phyloP scores from a whole-genome alignment of 1,140 invertebrate genomes.

The Phenacoccus solenopsis region DNA sequence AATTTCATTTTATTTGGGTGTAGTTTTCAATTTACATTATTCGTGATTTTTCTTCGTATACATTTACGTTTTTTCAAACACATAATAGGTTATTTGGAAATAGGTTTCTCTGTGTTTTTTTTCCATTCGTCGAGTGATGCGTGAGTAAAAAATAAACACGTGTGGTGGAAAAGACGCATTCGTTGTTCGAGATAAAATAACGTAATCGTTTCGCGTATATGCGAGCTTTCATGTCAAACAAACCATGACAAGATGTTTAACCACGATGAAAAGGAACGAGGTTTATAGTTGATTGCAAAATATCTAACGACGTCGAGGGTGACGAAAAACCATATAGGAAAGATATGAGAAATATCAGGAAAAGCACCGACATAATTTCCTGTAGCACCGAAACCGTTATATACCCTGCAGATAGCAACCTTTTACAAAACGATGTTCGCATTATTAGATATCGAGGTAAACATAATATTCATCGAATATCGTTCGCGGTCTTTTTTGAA shows the following conservation, averaged over 20 bases:
- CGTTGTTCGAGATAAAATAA: conserved; percentile 10
- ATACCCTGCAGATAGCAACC: conserved; percentile 8
- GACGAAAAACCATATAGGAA: conserved; percentile 12
- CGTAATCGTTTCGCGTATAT: conserved; percentile 7
- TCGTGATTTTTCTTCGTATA: too few relatives aligned
- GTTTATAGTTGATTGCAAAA: conserved; percentile 16
- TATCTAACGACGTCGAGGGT: conserved; percentile 14
- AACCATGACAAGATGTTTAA: conserved; percentile 18
- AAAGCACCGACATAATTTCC: conserved; percentile 16
- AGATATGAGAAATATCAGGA: conserved; percentile 11
- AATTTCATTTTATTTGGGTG: too few relatives aligned
- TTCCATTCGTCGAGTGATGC: too few relatives aligned
- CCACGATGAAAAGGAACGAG: conserved; percentile 10
- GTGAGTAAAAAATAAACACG: background rate
- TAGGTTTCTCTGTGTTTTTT: too few relatives aligned
- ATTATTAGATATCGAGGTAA: conserved; percentile 17
- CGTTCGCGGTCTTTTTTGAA: background rate
- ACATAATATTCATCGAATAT: conserved; percentile 13
- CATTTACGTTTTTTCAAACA: too few relatives aligned
- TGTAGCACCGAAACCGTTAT: conserved; percentile 5
- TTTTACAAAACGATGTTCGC: background rate
- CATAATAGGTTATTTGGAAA: too few relatives aligned
- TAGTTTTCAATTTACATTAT: too few relatives aligned
- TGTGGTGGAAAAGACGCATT: background rate
- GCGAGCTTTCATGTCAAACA: conserved; percentile 9